Evolutionary conservation across 35 echinoderm and acorn worm species (phyloP), one percentile per base, ranked within the genome.

Genomic region (Apostichopus japonicus): DNA sequence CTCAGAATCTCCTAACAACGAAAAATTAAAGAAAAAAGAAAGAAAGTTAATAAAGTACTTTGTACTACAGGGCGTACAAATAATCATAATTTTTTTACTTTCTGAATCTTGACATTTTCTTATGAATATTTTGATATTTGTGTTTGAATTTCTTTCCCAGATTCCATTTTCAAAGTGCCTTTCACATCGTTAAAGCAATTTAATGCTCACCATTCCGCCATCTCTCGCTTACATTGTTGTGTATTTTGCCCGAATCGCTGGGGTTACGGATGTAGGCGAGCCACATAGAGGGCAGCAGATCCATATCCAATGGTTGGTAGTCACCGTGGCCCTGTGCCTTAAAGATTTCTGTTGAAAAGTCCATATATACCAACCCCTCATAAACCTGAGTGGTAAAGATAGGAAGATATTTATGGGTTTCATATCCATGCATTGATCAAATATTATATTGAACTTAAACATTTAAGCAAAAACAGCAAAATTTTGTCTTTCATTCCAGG

Each of bases 161-260:
- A 1, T 61, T 61, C 13, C 57, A 5, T 61, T 61, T 61, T 61
- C 57, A 61, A 61, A 61, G 57, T 1, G 57, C 7, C 57, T 44
- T 44, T 44, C 33, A 44, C 4, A 44, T 44, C 0, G 13, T 61
- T 8, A 61, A 61, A 61, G 7, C 57, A 10, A 61, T 61, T 61
- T 61, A 61, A 8, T 7, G 7, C 57, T 61, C 71, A 93, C 94
- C 94, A 27, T 77, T 94, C 4, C 79, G 87, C 80, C 90, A 96
- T 72, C 93, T 86, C 59, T 94, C 93, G 79, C 90, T 96, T 10
- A 94, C 86, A 56, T 63, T 92, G 75, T 88, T 94, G 73, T 96
- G 95, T 21, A 96, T 96, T 83, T 94, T 96, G 6, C 95, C 95
- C 6, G 95, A 96, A 61, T 96, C 95, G 65, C 95, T 96, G 8